Evolutionary conservation across 2,888 invertebrate species (phyloP).

Genomic region (Coremacera marginata): DNA sequence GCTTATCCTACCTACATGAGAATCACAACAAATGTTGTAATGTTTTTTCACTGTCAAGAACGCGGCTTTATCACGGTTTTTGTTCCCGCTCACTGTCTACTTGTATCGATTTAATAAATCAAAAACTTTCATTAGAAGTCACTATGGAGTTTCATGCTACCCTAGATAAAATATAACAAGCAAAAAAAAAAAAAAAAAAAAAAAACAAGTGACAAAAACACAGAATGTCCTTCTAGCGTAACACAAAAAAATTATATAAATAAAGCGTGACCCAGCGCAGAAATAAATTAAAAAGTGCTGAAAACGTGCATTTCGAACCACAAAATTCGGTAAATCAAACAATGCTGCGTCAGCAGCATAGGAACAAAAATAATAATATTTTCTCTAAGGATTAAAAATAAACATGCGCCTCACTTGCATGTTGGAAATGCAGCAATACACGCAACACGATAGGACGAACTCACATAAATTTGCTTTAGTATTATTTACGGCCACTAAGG

Average conservation of each 20-base stretch:
- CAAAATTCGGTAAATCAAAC: conserved; percentile 13
- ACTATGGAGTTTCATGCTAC: background rate
- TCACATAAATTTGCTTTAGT: background rate
- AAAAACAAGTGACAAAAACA: background rate
- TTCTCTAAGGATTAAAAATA: conserved; percentile 6
- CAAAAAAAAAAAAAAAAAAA: background rate
- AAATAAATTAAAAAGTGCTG: conserved; percentile 16
- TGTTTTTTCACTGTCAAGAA: conserved; percentile 27
- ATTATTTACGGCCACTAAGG: background rate
- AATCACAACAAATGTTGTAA: conserved; percentile 31
- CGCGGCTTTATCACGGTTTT: background rate
- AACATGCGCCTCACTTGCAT: background rate
- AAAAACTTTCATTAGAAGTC: conserved; percentile 8
- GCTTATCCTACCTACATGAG: conserved; percentile 22
- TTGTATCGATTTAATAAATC: conserved; percentile 31
- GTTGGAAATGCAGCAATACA: background rate
- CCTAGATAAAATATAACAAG: no score
- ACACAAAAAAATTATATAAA: background rate
- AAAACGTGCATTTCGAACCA: conserved; percentile 21
- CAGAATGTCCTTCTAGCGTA: background rate
- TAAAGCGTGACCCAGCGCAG: background rate
- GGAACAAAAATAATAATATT: background rate
- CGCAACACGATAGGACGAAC: background rate
- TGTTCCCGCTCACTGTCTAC: background rate
- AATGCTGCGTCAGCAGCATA: background rate